Evolutionary conservation across 2,113 vertebrate genomes (phyloP).

Genomic region (Pelodiscus sinensis): DNA sequence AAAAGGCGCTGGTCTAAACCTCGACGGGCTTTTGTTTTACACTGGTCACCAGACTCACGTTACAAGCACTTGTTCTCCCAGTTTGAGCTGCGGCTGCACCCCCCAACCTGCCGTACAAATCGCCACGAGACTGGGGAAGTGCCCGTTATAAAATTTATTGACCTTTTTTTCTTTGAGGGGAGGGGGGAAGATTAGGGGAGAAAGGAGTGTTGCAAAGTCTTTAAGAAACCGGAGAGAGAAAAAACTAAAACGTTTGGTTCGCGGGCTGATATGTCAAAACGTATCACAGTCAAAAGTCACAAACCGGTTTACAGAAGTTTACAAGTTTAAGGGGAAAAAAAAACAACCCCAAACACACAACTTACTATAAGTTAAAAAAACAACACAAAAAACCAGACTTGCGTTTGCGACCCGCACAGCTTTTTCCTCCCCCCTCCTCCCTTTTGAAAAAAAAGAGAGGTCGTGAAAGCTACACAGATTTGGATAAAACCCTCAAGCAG

Average conservation of each 20-base stretch:
- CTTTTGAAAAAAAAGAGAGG: conserved; percentile 51
- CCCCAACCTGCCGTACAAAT: conserved; percentile 13
- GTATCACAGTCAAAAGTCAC: conserved; percentile 85
- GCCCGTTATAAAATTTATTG: conserved; percentile 79
- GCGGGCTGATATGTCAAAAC: conserved; percentile 84
- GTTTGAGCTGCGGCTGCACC: too few species aligned
- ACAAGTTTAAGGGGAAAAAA: conserved; percentile 78
- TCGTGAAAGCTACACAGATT: conserved; percentile 75
- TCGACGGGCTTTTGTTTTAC: too few species aligned
- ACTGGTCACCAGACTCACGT: too few species aligned
- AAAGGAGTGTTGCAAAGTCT: conserved; percentile 15
- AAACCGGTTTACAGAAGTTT: conserved; percentile 84
- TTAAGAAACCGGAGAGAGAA: conserved; percentile 72
- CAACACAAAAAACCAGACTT: conserved; percentile 77
- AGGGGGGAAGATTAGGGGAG: not conserved
- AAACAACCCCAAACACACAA: conserved; percentile 67
- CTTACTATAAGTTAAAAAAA: conserved; percentile 94
- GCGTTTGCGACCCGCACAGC: conserved; percentile 88
- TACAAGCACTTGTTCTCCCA: too few species aligned
- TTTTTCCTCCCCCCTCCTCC: conserved; percentile 60
- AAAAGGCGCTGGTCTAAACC: too few species aligned
- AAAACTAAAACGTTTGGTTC: conserved; percentile 69
- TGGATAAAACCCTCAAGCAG: conserved; percentile 79
- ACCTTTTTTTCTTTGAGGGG: conserved; percentile 13
- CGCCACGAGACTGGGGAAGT: conserved; percentile 38